phyloP scores from a whole-genome alignment of 2,888 invertebrate genomes.

The Pristionchus entomophagus region DNA sequence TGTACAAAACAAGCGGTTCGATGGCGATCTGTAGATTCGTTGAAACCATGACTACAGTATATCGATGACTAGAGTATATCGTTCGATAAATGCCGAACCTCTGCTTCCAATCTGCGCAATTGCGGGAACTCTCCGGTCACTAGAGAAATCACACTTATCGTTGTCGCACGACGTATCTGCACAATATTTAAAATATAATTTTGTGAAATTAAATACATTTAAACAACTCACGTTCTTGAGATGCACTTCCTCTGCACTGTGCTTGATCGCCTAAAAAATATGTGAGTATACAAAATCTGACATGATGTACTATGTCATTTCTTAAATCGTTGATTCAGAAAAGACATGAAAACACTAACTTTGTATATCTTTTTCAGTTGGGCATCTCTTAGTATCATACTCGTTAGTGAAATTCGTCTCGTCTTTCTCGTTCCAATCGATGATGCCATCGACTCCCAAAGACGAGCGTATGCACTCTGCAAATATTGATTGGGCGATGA shows the following conservation, averaged over 20 bases:
- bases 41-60: too few relatives aligned
- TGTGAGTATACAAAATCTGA: too few relatives aligned
- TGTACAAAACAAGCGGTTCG: not conserved
- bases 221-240: conserved; percentile 7
- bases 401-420: not conserved
- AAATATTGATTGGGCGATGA: too few relatives aligned
- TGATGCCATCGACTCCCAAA: not conserved
- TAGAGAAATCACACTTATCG: not conserved
- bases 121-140: not conserved
- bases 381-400: not conserved
- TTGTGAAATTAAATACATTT: not conserved
- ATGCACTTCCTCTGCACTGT: not conserved
- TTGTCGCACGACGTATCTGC: not conserved
- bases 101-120: not conserved
- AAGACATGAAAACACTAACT: not conserved
- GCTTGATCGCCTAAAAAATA: not conserved
- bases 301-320: not conserved
- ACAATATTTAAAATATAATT: not conserved
- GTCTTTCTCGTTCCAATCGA: conserved; percentile 18
- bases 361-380: not conserved
- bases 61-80: too few relatives aligned
- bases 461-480: not conserved
- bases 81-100: not conserved
- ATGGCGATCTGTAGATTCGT: conserved; percentile 10
- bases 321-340: not conserved